phyloP scores from a whole-genome alignment of 2,797 vertebrate genomes.

The Argya squamiceps region DNA sequence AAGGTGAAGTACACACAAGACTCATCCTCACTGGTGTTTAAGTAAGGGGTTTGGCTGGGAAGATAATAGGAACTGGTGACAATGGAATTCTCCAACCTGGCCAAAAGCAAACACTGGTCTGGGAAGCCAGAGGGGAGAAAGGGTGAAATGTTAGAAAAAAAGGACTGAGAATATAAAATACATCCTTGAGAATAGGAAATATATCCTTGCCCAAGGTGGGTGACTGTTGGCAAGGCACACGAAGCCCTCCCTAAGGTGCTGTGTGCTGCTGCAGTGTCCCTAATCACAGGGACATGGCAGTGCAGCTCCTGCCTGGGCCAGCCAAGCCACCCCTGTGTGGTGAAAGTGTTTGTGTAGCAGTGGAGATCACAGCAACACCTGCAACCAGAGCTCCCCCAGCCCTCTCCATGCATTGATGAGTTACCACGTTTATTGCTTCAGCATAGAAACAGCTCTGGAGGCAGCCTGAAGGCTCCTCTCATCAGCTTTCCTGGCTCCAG shows the following conservation, averaged over 20 bases:
- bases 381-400: background rate
- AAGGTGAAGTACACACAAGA: conserved; percentile 10
- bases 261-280: background rate
- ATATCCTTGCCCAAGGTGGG: background rate
- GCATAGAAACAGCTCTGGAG: background rate
- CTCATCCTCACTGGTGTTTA: background rate
- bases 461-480: background rate
- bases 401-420: background rate
- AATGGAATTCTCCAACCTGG: background rate
- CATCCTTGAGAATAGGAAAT: background rate
- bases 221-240: background rate
- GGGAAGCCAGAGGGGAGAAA: background rate
- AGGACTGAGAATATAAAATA: background rate
- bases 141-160: background rate
- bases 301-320: background rate
- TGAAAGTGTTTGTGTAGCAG: rapidly evolving
- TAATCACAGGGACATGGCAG: rapidly evolving
- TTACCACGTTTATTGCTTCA: background rate
- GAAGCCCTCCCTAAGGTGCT: background rate
- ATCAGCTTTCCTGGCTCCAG: background rate
- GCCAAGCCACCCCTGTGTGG: background rate
- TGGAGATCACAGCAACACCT: background rate
- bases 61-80: background rate
- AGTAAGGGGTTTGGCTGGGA: background rate
- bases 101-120: background rate